Base-by-base conservation (phyloP, 2,888 invertebrate species). In the Trissoscelio sp. region DNA sequence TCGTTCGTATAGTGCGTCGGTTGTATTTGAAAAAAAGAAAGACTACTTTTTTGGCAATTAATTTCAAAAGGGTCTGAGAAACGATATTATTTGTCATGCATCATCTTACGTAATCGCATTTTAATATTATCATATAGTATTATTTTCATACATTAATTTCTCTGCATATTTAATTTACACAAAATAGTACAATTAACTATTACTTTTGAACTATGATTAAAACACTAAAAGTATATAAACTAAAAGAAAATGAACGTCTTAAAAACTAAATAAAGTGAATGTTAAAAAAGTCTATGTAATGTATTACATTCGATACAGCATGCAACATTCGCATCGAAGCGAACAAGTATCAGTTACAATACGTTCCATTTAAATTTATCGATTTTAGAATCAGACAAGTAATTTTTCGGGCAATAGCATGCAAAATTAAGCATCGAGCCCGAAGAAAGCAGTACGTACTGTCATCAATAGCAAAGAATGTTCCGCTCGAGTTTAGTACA, bases 391-490 rank as follows among this genome's bases (percentile, higher is more conserved):
- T 78, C 55, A 14, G 28, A 28, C 70, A 22, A 62, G 57, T 39
- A 39, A 70, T 78, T 69, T 69, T 64, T 70, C 64, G 39, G 20
- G 39, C 62, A 37, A 48, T 28, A 20, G 37, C 37, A 78, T 70
- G 70, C 57, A 78, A 64, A 78, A 78, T 70, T 55, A 78, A 78
- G 18, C 55, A 20, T 51, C 31, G 28, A 20, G 20, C 28, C 16
- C 31, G 14, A 74, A 55, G 34, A 44, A 31, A 37, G 64, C 44
- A 42, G 16, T 31, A 11, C 69, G 44, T 53, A 42, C 44, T 55
- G 42, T 62, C 53, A 42, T 55, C 62, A 62, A 69, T 69, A 16
- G 58, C 44, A 58, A 42, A 53, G 53, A 75, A 67, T 44, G 48
- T 72, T 57, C 24, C 55, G 42, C 55, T 55, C 66, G 51, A 42